phyloP scores from a whole-genome alignment of 2,113 vertebrate species.

The Heptranchias perlo region DNA sequence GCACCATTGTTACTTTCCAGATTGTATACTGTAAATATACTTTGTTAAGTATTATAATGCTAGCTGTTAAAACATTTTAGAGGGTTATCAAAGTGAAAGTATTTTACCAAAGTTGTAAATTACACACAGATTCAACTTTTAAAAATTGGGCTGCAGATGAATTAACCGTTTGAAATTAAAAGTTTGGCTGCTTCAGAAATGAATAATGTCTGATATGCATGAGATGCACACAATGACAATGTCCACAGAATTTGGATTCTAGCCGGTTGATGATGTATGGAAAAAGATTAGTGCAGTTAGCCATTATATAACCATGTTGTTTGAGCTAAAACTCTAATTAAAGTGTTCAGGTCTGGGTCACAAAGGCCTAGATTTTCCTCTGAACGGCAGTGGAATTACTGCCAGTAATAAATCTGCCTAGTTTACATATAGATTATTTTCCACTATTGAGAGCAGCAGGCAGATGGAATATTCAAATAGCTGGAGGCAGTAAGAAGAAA shows the following conservation, averaged over 20 bases:
- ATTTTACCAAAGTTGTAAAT: too few relatives aligned
- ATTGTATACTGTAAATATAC: too few relatives aligned
- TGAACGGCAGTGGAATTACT: neutral
- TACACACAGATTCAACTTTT: too few relatives aligned
- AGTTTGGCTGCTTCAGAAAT: too few relatives aligned
- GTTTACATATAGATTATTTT: neutral
- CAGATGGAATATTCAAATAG: neutral
- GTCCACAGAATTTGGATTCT: neutral
- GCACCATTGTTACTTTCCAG: too few relatives aligned
- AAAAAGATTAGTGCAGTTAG: neutral
- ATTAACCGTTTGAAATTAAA: too few relatives aligned
- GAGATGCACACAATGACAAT: neutral
- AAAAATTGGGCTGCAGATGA: too few relatives aligned
- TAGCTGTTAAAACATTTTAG: too few relatives aligned
- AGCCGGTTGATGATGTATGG: neutral
- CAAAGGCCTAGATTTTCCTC: neutral
- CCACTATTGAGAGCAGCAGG: neutral
- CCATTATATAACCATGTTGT: neutral
- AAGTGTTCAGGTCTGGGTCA: neutral
- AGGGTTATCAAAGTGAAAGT: too few relatives aligned
- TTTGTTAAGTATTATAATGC: too few relatives aligned
- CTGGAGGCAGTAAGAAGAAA: constrained; percentile 10
- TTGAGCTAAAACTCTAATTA: neutral
- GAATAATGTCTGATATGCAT: neutral
- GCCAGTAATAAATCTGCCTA: constrained; percentile 4